Percentiles rank a stretch among this genome's conserved stretches.
These are phyloP conservation scores for Tetramorium simillimum DNA, from an alignment of 1,140 invertebrate species.

Conservation along the genomic window DNA sequence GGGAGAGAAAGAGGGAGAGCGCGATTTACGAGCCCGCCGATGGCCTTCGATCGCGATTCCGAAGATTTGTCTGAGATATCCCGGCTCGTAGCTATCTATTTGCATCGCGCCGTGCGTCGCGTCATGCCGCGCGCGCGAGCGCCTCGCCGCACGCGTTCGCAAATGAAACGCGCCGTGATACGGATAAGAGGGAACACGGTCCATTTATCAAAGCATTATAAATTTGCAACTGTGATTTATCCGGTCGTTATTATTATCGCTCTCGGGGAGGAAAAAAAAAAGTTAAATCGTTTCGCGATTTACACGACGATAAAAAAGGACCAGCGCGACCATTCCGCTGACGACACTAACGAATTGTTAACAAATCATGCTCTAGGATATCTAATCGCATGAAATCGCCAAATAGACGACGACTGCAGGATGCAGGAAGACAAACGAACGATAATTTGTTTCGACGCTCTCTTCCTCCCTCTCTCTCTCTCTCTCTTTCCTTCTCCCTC, in stretches of 20 bases:
- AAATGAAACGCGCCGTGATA: conserved; percentile 12
- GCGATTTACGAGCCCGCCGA: conserved; percentile 65
- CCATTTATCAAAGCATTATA: neutral
- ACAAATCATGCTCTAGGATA: conserved; percentile 29
- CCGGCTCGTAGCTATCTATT: conserved; percentile 59
- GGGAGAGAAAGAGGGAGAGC: neutral
- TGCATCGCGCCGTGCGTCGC: conserved; percentile 32
- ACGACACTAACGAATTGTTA: conserved; percentile 41
- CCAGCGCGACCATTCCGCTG: neutral
- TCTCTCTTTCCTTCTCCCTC: neutral
- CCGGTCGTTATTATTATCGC: neutral
- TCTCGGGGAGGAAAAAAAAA: neutral
- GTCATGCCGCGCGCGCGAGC: conserved; percentile 5
- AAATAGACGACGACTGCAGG: neutral
- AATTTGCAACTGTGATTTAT: neutral
- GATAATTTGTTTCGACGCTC: conserved; percentile 8
- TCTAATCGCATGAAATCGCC: conserved; percentile 18
- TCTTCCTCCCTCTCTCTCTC: neutral
- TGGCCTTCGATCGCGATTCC: conserved; percentile 63
- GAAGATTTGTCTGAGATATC: conserved; percentile 68
- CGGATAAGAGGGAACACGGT: neutral
- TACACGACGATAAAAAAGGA: neutral
- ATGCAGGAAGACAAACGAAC: conserved; percentile 31
- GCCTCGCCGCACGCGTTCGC: conserved; percentile 4
- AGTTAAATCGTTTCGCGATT: neutral